Conservation (phyloP, 2,113 vertebrate species). For the Piprites chloris region DNA sequence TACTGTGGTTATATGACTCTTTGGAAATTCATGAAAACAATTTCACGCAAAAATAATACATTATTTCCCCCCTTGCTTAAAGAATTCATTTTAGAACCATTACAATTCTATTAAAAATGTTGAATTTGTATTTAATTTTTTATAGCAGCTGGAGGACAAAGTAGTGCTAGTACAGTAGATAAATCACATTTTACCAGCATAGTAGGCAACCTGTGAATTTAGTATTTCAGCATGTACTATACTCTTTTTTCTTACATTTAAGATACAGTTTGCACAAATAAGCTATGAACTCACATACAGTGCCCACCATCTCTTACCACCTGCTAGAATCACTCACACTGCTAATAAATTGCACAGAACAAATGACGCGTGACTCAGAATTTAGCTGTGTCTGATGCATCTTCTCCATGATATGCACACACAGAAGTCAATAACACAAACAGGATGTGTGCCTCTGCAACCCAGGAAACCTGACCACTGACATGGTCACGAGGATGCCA, state of each 20-base stretch:
- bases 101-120: background rate
- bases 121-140: background rate
- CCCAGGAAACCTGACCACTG: background rate
- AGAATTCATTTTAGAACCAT: background rate
- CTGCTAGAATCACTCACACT: background rate
- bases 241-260: background rate
- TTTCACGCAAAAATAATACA: background rate
- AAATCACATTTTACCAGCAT: background rate
- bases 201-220: background rate
- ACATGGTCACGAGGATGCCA: background rate
- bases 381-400: background rate
- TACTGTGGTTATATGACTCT: background rate
- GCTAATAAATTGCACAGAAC: background rate
- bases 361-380: background rate
- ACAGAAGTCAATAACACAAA: background rate
- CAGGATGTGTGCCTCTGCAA: background rate
- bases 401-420: background rate
- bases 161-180: background rate
- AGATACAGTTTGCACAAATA: background rate
- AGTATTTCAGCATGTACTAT: background rate
- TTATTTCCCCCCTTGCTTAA: background rate
- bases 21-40: background rate
- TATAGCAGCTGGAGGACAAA: background rate
- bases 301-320: background rate
- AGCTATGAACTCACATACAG: background rate